Conservation (phyloP, 1,140 invertebrate species). For the Ceratina calcarata region DNA sequence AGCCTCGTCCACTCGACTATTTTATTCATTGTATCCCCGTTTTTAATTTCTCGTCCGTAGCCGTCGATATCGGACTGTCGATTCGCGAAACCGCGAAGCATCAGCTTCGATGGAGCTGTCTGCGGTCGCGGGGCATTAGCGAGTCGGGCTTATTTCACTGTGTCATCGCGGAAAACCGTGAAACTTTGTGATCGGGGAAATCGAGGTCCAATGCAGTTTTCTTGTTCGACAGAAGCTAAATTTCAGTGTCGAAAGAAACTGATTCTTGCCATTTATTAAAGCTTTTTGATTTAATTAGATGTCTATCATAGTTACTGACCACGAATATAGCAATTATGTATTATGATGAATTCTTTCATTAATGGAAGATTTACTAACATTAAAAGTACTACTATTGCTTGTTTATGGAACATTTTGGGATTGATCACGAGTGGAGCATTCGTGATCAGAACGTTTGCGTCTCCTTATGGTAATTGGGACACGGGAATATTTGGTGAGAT, state of each 20-base stretch:
- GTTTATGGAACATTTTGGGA: not conserved
- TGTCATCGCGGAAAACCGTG: conserved; percentile 35
- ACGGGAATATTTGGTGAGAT: conserved; percentile 10
- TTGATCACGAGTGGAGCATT: too few species aligned
- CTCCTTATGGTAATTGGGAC: not conserved
- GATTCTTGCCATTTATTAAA: not conserved
- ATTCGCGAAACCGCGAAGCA: conserved; percentile 60
- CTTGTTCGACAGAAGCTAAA: conserved; percentile 31
- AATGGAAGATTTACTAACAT: too few species aligned
- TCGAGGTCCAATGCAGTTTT: conserved; percentile 43
- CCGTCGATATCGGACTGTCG: conserved; percentile 48
- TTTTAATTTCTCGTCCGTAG: conserved; percentile 55
- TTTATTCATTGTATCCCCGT: conserved; percentile 45
- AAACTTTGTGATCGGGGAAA: conserved; percentile 39
- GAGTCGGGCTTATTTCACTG: conserved; percentile 51
- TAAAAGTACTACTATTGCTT: too few species aligned
- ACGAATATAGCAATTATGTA: too few species aligned
- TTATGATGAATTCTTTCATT: too few species aligned
- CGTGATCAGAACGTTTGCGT: conserved; percentile 3
- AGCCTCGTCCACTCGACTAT: conserved; percentile 4
- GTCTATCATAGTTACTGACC: too few species aligned
- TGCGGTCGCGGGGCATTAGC: conserved; percentile 62
- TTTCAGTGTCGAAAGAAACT: conserved; percentile 37
- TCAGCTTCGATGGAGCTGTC: conserved; percentile 57
- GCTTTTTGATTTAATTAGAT: not conserved